Conservation (phyloP, 2,113 vertebrate genomes). For the Camelus dromedarius region DNA sequence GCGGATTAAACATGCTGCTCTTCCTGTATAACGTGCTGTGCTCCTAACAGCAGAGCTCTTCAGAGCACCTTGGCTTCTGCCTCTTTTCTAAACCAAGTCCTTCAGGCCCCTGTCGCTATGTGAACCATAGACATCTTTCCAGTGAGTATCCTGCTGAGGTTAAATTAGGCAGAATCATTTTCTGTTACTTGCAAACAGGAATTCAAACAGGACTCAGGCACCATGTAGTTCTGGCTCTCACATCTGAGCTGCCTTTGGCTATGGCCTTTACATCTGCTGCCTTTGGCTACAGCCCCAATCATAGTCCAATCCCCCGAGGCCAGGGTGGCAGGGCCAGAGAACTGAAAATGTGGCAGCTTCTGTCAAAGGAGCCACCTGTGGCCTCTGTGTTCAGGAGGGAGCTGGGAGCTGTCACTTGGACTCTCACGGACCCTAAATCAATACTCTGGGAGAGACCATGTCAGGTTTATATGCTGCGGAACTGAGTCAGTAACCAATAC, state of each 20-base stretch:
- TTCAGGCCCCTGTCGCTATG: neutral
- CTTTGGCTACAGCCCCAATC: neutral
- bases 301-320: neutral
- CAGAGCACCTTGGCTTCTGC: neutral
- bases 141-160: neutral
- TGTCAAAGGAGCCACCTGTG: neutral
- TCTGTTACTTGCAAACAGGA: neutral
- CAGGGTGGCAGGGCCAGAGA: neutral
- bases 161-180: constrained; percentile 18
- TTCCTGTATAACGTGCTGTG: neutral
- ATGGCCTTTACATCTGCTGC: neutral
- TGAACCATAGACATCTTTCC: neutral
- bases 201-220: neutral
- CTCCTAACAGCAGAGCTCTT: neutral
- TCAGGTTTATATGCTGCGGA: neutral
- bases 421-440: neutral
- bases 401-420: neutral
- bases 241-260: constrained; percentile 1
- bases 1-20: neutral
- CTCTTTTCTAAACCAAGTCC: neutral
- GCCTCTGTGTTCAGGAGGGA: neutral
- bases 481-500: neutral
- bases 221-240: neutral
- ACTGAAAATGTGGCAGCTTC: neutral
- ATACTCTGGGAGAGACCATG: neutral